A percentile compares a stretch with the other conserved stretches of the same genome.
phyloP scores from a whole-genome alignment of 2,113 vertebrate genomes.

The Pygoscelis adeliae region DNA sequence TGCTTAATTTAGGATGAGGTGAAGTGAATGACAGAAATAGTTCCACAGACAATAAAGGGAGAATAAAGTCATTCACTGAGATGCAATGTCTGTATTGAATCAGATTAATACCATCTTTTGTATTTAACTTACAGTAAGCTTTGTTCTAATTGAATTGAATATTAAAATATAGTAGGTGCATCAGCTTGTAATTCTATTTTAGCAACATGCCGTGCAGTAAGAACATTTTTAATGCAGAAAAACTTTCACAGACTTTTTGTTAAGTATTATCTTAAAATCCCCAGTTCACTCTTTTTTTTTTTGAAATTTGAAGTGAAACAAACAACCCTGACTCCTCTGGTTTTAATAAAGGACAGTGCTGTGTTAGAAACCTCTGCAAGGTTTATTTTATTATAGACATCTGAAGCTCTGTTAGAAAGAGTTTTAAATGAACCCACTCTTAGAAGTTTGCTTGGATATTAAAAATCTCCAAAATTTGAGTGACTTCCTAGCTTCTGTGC shows the following conservation, averaged over 20 bases:
- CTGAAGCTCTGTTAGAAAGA: background rate
- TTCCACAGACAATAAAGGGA: background rate
- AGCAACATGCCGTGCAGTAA: background rate
- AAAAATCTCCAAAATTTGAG: background rate
- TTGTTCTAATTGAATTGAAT: background rate
- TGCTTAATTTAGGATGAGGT: background rate
- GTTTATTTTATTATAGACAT: background rate
- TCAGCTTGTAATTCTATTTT: background rate
- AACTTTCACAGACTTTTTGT: background rate
- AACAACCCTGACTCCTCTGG: background rate
- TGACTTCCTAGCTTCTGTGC: background rate
- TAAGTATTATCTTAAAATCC: background rate
- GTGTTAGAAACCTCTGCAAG: background rate
- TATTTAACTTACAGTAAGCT: background rate
- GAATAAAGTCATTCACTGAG: background rate
- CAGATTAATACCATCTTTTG: background rate
- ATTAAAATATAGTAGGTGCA: background rate
- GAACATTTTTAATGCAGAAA: background rate
- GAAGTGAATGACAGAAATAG: background rate
- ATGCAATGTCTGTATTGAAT: background rate
- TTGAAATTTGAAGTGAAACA: background rate
- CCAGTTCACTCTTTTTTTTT: rapidly evolving
- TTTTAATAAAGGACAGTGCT: background rate
- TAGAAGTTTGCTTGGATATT: background rate
- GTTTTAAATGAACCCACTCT: background rate